Percentiles rank a stretch among this genome's conserved stretches.
Evolutionary conservation across 2,113 vertebrate species (phyloP).

Genomic region (Prunella himalayana): DNA sequence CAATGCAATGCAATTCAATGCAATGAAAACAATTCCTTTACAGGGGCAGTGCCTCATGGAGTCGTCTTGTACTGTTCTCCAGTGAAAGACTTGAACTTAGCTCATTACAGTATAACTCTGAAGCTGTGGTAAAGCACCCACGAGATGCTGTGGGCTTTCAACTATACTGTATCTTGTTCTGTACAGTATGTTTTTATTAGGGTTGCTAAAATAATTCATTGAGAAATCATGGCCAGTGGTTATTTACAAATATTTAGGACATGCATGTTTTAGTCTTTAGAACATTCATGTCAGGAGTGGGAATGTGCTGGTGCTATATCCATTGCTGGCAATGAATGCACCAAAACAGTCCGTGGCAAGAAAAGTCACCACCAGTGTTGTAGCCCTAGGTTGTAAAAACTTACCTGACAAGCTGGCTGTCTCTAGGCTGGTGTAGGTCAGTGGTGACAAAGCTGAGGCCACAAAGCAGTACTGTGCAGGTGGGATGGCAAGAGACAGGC

Average conservation of each 20-base stretch:
- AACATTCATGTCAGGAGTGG: constrained; percentile 12
- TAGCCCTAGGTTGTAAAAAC: neutral
- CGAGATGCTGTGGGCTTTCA: constrained; percentile 66
- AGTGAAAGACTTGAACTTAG: constrained; percentile 85
- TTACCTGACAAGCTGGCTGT: neutral
- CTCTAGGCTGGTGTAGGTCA: neutral
- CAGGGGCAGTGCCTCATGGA: constrained; percentile 76
- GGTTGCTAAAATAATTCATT: constrained; percentile 61
- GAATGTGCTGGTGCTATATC: constrained; percentile 56
- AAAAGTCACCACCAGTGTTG: neutral
- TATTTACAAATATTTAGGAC: constrained; percentile 63
- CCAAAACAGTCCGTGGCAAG: constrained; percentile 57
- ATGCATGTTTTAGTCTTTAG: neutral
- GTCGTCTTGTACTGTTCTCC: constrained; percentile 72
- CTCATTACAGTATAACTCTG: constrained; percentile 73
- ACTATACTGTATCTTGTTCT: constrained; percentile 50
- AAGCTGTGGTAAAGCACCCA: constrained; percentile 73
- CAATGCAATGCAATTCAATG: constrained; percentile 96
- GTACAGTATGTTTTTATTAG: constrained; percentile 55
- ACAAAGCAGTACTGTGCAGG: constrained; percentile 14
- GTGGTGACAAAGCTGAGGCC: neutral
- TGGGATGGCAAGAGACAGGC: neutral
- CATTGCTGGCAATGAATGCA: constrained; percentile 72
- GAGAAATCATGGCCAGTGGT: constrained; percentile 71
- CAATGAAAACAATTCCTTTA: constrained; percentile 81